Percentiles rank a stretch among this genome's conserved stretches.
phyloP scores from a whole-genome alignment of 2,797 vertebrate species.

The Enteromius trimaculatus region DNA sequence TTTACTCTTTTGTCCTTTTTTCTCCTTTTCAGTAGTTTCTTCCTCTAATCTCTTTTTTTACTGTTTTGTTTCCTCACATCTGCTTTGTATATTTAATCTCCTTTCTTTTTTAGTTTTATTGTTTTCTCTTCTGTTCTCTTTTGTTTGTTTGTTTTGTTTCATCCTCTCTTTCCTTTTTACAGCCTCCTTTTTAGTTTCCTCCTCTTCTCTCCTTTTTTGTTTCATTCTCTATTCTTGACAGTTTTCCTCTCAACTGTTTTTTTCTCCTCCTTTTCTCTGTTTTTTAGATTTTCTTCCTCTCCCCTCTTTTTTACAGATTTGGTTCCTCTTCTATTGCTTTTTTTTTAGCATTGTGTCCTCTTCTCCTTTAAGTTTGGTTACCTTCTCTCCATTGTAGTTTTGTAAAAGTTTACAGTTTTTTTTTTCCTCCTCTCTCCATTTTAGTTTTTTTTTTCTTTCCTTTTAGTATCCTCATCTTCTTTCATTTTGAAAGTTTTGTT shows the following conservation, averaged over 20 bases:
- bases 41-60: background rate
- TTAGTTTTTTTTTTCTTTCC: background rate
- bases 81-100: background rate
- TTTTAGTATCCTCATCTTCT: background rate
- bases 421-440: background rate
- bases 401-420: background rate
- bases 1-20: too few species aligned
- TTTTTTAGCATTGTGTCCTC: background rate
- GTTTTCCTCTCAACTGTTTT: background rate
- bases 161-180: background rate
- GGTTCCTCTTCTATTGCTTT: background rate
- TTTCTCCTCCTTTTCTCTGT: too few species aligned
- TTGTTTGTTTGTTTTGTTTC: background rate
- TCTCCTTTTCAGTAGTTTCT: background rate
- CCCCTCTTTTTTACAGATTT: background rate
- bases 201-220: background rate
- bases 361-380: background rate
- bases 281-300: too few species aligned
- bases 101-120: background rate
- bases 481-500: too few species aligned
- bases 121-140: background rate
- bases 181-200: background rate
- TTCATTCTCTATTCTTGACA: background rate
- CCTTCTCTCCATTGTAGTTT: conserved; percentile 15
- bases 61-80: background rate